A percentile compares a stretch with the other conserved stretches of the same genome.
Conservation (phyloP, 2,888 invertebrate genomes). For the Rapana venosa region DNA sequence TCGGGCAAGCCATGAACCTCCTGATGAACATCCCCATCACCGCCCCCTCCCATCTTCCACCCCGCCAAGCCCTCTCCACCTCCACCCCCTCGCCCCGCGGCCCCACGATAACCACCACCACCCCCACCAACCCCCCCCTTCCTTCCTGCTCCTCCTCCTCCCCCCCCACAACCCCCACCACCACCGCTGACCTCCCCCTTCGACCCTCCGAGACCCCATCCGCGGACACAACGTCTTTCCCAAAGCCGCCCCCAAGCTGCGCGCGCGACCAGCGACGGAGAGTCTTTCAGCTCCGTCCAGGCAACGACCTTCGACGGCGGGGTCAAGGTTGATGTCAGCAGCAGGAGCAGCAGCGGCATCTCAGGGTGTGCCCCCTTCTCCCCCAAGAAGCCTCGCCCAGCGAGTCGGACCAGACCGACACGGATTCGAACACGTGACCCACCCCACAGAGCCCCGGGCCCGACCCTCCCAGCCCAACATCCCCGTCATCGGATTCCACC, state of each 20-base stretch:
- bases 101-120: too few species aligned
- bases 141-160: too few species aligned
- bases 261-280: background rate
- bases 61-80: constrained; percentile 70
- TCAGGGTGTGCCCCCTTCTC: constrained; percentile 47
- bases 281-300: background rate
- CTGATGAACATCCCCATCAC: constrained; percentile 71
- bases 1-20: constrained; percentile 63
- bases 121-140: too few species aligned
- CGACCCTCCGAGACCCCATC: constrained; percentile 68
- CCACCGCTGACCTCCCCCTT: constrained; percentile 35
- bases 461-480: constrained; percentile 51
- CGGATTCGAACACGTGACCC: constrained; percentile 66
- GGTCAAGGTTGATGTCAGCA: background rate
- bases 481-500: constrained; percentile 63
- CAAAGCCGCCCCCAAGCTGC: constrained; percentile 50
- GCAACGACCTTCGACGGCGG: background rate
- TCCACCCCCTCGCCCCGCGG: constrained; percentile 68
- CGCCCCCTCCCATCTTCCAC: constrained; percentile 69
- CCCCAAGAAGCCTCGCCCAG: constrained; percentile 55
- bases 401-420: constrained; percentile 68
- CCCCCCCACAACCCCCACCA: too few species aligned
- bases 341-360: constrained; percentile 45
- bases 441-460: constrained; percentile 49
- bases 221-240: constrained; percentile 65